Conservation (phyloP, 2,113 vertebrate genomes). For the Coptodon rendalli region DNA sequence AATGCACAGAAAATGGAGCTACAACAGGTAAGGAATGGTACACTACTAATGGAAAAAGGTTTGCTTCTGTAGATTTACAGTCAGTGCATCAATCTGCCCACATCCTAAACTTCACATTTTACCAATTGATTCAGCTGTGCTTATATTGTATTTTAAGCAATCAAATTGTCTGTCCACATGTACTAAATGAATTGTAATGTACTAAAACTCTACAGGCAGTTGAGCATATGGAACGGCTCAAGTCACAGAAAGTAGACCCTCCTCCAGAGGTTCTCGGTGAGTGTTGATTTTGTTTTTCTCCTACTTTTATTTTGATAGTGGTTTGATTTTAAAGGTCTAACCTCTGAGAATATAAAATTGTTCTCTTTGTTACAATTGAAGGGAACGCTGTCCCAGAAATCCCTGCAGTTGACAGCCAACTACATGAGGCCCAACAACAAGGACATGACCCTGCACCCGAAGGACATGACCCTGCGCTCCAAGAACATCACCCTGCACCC, state of each 20-base stretch:
- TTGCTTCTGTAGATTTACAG: background rate
- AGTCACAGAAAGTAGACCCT: conserved; percentile 76
- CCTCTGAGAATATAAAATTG: background rate
- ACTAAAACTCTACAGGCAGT: conserved; percentile 65
- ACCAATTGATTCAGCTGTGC: background rate
- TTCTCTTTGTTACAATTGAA: conserved; percentile 43
- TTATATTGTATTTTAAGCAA: background rate
- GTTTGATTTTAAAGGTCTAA: background rate
- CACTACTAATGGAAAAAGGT: background rate
- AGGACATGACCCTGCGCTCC: background rate
- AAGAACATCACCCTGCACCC: background rate
- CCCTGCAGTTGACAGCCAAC: conserved; percentile 3
- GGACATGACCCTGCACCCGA: background rate
- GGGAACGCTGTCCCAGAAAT: conserved; percentile 57
- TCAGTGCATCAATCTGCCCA: background rate
- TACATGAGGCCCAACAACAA: conserved; percentile 10
- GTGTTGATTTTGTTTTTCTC: background rate
- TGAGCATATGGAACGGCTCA: conserved; percentile 90
- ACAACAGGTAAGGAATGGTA: conserved; percentile 76
- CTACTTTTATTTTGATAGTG: background rate
- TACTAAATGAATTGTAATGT: background rate
- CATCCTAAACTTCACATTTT: background rate
- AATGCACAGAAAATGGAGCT: conserved; percentile 89
- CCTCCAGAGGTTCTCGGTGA: conserved; percentile 75
- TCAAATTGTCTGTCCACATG: background rate